A percentile compares a stretch with the other conserved stretches of the same genome.
These are phyloP conservation scores for Gnathonemus longibarbis DNA, from an alignment of 2,113 vertebrate species.

Conservation along the genomic window DNA sequence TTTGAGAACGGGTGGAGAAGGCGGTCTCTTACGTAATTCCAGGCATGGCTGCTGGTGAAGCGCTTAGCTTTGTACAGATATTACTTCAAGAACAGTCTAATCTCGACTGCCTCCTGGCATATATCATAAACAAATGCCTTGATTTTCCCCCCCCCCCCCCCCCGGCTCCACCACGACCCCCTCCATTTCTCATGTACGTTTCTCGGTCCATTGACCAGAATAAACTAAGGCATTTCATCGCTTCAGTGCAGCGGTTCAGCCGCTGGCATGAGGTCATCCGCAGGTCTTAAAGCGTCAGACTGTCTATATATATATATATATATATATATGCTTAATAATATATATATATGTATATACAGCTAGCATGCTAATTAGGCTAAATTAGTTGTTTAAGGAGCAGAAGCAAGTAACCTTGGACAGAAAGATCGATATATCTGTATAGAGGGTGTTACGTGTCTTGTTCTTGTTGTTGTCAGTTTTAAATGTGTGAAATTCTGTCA, in stretches of 20 bases:
- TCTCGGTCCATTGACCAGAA: neutral
- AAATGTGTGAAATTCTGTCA: neutral
- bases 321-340: too few relatives aligned
- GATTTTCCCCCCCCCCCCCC: neutral
- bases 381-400: neutral
- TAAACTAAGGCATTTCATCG: neutral
- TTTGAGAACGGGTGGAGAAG: neutral
- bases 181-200: neutral
- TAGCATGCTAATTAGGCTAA: neutral
- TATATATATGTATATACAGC: too few relatives aligned
- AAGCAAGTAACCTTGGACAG: neutral
- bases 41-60: conserved; percentile 48
- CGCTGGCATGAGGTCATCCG: neutral
- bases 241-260: neutral
- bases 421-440: neutral
- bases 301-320: neutral
- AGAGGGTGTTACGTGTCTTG: neutral
- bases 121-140: neutral
- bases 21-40: conserved; percentile 38
- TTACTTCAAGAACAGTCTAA: conserved; percentile 54
- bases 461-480: neutral
- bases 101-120: neutral
- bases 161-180: neutral
- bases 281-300: neutral
- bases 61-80: conserved; percentile 53